Evolutionary conservation across 2,797 vertebrate species (phyloP).

Genomic region (Lagodon rhomboides): DNA sequence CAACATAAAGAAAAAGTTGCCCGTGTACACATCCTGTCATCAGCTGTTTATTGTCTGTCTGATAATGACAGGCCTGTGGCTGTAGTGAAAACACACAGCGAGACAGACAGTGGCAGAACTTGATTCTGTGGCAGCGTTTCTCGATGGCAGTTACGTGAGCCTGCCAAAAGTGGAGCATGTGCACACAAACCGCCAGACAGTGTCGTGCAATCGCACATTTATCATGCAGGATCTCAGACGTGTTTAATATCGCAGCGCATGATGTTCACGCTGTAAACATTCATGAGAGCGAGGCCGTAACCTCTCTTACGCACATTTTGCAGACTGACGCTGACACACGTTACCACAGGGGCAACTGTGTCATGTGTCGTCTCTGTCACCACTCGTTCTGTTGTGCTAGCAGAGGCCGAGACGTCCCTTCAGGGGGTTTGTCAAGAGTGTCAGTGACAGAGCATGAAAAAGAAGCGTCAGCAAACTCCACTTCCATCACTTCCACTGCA

Average conservation of each 20-base stretch:
- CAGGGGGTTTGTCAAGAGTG: conserved; percentile 27
- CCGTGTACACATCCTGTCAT: conserved; percentile 35
- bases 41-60: conserved; percentile 30
- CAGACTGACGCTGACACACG: conserved; percentile 9
- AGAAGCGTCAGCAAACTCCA: neutral
- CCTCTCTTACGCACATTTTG: conserved; percentile 19
- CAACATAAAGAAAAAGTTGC: conserved; percentile 25
- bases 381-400: conserved; percentile 36
- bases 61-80: conserved; percentile 46
- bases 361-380: conserved; percentile 26
- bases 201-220: conserved; percentile 1
- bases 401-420: conserved; percentile 28
- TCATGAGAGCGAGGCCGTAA: neutral
- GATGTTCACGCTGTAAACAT: conserved; percentile 38
- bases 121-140: conserved; percentile 51
- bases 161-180: conserved; percentile 43
- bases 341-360: conserved; percentile 33
- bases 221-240: conserved; percentile 5
- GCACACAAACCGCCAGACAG: conserved; percentile 37
- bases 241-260: conserved; percentile 7
- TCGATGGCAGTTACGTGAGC: conserved; percentile 45
- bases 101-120: conserved; percentile 66
- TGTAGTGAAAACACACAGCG: conserved; percentile 40
- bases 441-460: conserved; percentile 28
- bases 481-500: neutral